These are phyloP conservation scores for Solenopsis invicta DNA, from an alignment of 1,140 invertebrate species.

Conservation along the genomic window DNA sequence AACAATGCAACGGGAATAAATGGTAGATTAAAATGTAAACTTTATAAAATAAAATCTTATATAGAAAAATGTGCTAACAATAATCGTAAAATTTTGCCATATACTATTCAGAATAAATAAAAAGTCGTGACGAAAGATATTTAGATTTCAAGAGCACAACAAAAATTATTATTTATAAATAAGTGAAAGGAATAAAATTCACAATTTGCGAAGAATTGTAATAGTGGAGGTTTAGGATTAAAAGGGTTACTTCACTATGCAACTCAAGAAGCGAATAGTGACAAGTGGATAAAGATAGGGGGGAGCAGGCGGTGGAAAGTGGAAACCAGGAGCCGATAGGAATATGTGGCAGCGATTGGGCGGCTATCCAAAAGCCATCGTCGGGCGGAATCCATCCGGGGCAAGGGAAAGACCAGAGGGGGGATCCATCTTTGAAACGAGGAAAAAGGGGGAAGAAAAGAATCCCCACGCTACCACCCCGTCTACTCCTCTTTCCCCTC, in stretches of 20 bases:
- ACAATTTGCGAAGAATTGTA: background rate
- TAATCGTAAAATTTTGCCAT: background rate
- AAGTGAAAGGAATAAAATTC: background rate
- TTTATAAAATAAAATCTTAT: conserved; percentile 7
- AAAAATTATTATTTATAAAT: background rate
- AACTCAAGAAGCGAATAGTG: conserved; percentile 41
- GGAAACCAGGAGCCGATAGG: conserved; percentile 73
- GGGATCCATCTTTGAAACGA: conserved; percentile 55
- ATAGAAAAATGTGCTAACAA: background rate
- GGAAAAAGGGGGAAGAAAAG: conserved; percentile 39
- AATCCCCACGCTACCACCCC: conserved; percentile 38
- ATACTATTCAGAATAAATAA: background rate
- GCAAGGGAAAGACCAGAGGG: conserved; percentile 37
- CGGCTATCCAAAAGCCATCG: conserved; percentile 84
- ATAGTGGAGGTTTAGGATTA: conserved; percentile 10
- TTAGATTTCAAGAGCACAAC: background rate
- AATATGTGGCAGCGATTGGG: conserved; percentile 86
- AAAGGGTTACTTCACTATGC: conserved; percentile 19
- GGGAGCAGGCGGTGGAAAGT: conserved; percentile 5
- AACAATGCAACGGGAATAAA: background rate
- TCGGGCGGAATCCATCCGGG: conserved; percentile 66
- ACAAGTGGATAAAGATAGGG: conserved; percentile 30
- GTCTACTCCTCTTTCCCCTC: background rate
- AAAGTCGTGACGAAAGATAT: background rate
- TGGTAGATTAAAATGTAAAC: conserved; percentile 6